phyloP scores from a whole-genome alignment of 2,113 vertebrate genomes.

The Elachura formosa region DNA sequence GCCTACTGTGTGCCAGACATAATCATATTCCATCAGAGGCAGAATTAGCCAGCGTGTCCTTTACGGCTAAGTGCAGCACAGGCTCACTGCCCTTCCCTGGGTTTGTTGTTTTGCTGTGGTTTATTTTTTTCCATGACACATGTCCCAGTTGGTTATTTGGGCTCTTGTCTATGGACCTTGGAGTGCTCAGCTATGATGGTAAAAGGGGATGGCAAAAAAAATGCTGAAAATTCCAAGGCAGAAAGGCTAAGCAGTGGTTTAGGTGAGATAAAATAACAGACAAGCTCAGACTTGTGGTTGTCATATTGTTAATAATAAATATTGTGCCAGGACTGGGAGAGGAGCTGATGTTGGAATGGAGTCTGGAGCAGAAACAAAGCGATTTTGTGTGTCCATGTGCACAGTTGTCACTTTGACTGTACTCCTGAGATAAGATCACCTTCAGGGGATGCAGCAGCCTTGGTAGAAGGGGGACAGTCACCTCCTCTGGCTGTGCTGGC shows the following conservation, averaged over 20 bases:
- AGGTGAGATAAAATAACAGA: not conserved
- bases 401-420: not conserved
- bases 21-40: conserved; percentile 22
- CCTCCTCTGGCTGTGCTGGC: not conserved
- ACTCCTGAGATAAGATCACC: not conserved
- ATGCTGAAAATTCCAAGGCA: not conserved
- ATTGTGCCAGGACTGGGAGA: not conserved
- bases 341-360: not conserved
- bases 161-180: not conserved
- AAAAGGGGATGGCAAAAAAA: not conserved
- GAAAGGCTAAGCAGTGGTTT: not conserved
- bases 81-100: not conserved
- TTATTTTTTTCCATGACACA: not conserved
- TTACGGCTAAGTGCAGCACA: not conserved
- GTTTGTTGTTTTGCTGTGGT: not conserved
- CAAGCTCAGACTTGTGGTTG: not conserved
- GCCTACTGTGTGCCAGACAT: not conserved
- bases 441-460: not conserved
- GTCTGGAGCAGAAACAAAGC: not conserved
- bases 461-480: not conserved
- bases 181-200: not conserved
- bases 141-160: not conserved
- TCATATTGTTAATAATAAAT: not conserved
- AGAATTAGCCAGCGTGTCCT: not conserved
- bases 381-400: not conserved